Evolutionary conservation across 2,113 vertebrate genomes (phyloP).

Genomic region (human): GRCh38 chr1:104264501-104265000

Average conservation of each 20-base stretch:
- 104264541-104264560: background rate
- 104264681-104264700: no score
- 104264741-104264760: background rate
- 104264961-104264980: background rate
- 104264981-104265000: background rate
- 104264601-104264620: background rate
- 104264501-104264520: background rate
- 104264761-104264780: background rate
- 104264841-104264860: background rate
- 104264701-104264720: background rate
- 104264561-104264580: background rate
- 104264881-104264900: conserved; percentile 34
- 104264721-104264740: background rate
- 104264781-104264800: conserved; percentile 41
- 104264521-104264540: background rate
- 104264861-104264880: conserved; percentile 49
- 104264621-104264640: background rate
- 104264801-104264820: conserved; percentile 43
- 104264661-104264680: background rate
- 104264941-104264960: background rate
- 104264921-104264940: background rate
- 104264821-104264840: conserved; percentile 29
- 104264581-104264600: background rate
- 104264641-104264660: background rate
- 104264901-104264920: background rate